These are phyloP conservation scores for Pyrgilauda ruficollis DNA, from an alignment of 2,113 vertebrate genomes.

Conservation along the genomic window DNA sequence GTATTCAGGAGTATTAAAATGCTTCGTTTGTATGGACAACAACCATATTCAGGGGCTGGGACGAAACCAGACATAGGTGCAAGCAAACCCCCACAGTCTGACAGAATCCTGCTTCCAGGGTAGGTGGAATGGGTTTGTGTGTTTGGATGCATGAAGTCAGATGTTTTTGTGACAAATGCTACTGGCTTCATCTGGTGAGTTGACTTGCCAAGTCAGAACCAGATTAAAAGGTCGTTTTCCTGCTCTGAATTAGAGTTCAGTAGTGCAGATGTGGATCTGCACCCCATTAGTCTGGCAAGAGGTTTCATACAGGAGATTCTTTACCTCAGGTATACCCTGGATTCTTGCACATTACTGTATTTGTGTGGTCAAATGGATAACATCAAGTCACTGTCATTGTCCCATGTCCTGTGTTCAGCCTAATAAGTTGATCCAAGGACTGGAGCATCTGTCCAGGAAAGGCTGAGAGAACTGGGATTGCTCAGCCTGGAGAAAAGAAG, in stretches of 20 bases:
- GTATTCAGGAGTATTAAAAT: conserved; percentile 14
- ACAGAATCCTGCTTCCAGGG: background rate
- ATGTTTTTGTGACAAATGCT: background rate
- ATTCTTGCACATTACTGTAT: fast-evolving
- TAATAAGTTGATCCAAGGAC: background rate
- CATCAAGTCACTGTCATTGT: background rate
- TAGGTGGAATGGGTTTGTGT: background rate
- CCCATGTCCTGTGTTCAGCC: background rate
- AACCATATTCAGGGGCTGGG: background rate
- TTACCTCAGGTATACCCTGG: background rate
- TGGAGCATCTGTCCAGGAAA: background rate
- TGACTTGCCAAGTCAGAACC: background rate
- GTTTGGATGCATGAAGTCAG: background rate
- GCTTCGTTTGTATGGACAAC: background rate
- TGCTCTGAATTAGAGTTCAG: conserved; percentile 27
- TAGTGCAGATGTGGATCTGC: background rate
- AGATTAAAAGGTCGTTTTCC: background rate
- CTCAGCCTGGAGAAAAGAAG: background rate
- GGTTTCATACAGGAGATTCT: background rate
- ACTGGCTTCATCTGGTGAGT: background rate
- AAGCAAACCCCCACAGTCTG: background rate
- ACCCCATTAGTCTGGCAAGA: background rate
- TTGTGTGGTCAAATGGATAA: background rate
- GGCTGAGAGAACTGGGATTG: background rate
- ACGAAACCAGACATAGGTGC: background rate